These are phyloP conservation scores for Fopius arisanus DNA, from an alignment of 1,140 invertebrate genomes.

Conservation along the genomic window DNA sequence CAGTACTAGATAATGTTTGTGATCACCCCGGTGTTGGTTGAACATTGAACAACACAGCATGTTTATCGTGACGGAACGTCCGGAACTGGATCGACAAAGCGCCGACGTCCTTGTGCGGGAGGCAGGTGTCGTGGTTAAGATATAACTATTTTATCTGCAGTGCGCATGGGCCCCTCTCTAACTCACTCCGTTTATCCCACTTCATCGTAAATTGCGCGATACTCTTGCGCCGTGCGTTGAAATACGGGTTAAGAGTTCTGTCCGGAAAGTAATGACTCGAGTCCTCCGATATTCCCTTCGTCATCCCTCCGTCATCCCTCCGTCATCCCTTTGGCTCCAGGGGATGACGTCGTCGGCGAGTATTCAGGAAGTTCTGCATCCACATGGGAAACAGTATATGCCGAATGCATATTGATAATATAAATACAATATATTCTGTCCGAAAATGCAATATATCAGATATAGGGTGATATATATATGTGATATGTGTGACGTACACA, in stretches of 20 bases:
- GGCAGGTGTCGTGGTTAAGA: not conserved
- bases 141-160: slow-evolving; percentile 4
- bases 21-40: not conserved
- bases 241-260: not conserved
- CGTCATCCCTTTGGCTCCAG: no score
- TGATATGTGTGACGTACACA: no score
- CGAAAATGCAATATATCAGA: no score
- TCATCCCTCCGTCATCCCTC: no score
- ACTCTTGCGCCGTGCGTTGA: not conserved
- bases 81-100: slow-evolving; percentile 14
- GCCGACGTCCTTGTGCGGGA: slow-evolving; percentile 11
- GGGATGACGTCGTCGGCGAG: no score
- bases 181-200: not conserved
- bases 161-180: slow-evolving; percentile 2
- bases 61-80: slow-evolving; percentile 12
- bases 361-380: no score
- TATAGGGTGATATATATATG: no score
- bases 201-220: slow-evolving; percentile 6
- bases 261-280: not conserved
- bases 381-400: no score
- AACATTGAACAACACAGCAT: not conserved
- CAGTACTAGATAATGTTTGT: not conserved
- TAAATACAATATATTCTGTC: no score
- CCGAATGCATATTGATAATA: no score
- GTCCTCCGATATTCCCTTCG: no score